Evolutionary conservation across 1,140 invertebrate genomes (phyloP).

Genomic region (Drosophila ironensis): DNA sequence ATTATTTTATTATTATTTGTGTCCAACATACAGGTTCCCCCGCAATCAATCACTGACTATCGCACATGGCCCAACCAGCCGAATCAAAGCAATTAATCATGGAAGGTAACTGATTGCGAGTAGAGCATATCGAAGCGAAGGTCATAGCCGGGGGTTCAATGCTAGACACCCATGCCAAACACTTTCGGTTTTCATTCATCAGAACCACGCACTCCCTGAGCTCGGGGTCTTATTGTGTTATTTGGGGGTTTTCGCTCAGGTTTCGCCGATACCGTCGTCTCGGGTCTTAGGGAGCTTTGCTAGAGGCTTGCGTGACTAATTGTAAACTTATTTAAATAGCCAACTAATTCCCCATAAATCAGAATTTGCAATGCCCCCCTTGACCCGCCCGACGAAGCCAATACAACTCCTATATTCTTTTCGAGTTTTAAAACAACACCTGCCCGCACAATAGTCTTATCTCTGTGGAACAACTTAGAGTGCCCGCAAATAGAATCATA

Average conservation of each 20-base stretch:
- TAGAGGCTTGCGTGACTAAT: not conserved
- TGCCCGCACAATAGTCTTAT: constrained; percentile 12
- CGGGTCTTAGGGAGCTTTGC: constrained; percentile 1
- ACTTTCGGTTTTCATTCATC: constrained; percentile 45
- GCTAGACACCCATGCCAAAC: constrained; percentile 25
- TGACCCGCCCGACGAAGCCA: not conserved
- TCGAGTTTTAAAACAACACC: constrained; percentile 19
- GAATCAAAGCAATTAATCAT: constrained; percentile 39
- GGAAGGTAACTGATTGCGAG: constrained; percentile 37
- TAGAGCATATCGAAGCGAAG: constrained; percentile 29
- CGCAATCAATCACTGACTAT: constrained; percentile 43
- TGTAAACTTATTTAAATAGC: constrained; percentile 13
- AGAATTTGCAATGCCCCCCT: not conserved
- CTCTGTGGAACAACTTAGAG: constrained; percentile 21
- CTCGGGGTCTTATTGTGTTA: constrained; percentile 15
- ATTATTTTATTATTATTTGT: constrained; percentile 26
- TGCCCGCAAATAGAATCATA: not conserved
- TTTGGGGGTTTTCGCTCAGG: not conserved
- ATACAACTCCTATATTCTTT: too few species aligned
- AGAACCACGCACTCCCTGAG: not conserved
- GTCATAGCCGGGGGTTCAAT: constrained; percentile 30
- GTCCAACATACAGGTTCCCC: constrained; percentile 3
- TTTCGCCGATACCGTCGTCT: not conserved
- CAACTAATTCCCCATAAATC: not conserved
- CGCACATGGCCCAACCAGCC: constrained; percentile 2